A percentile compares a stretch with the other conserved stretches of the same genome.
Conservation (phyloP, 2,888 invertebrate genomes). For the Stenotaenia linearis region DNA sequence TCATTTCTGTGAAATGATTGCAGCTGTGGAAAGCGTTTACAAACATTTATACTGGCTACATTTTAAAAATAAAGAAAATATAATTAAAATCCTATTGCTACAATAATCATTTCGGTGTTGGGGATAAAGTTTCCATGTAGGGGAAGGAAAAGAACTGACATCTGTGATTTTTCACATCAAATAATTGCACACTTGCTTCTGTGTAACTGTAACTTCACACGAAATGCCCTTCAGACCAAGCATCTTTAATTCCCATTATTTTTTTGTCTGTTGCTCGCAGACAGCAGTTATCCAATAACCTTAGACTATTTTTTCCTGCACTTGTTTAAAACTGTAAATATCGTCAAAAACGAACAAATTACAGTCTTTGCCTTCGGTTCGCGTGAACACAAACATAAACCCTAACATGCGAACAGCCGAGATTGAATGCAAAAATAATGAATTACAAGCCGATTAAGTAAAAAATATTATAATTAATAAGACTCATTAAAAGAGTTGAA, state of each 20-base stretch:
- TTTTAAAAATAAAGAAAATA: conserved; percentile 9
- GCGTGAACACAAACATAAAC: background rate
- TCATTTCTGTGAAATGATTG: background rate
- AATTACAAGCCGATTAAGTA: background rate
- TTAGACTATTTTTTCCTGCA: background rate
- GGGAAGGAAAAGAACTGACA: background rate
- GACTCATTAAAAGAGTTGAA: background rate
- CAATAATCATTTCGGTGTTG: background rate
- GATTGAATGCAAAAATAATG: background rate
- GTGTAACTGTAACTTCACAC: conserved; percentile 20
- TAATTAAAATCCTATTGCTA: conserved; percentile 4
- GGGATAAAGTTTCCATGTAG: background rate
- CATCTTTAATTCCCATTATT: conserved; percentile 17
- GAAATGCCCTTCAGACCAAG: background rate
- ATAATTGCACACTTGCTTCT: conserved; percentile 24
- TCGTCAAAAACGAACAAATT: background rate
- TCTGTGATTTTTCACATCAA: conserved; percentile 10
- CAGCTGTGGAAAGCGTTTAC: conserved; percentile 3
- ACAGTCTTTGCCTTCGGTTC: background rate
- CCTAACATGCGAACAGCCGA: background rate
- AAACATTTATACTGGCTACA: background rate
- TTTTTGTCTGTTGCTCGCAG: background rate
- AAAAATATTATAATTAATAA: background rate
- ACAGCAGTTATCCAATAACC: background rate
- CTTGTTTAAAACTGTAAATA: background rate